A percentile compares a stretch with the other conserved stretches of the same genome.
Evolutionary conservation across 2,797 vertebrate species (phyloP).

Genomic region (Adrianichthys oophorus): DNA sequence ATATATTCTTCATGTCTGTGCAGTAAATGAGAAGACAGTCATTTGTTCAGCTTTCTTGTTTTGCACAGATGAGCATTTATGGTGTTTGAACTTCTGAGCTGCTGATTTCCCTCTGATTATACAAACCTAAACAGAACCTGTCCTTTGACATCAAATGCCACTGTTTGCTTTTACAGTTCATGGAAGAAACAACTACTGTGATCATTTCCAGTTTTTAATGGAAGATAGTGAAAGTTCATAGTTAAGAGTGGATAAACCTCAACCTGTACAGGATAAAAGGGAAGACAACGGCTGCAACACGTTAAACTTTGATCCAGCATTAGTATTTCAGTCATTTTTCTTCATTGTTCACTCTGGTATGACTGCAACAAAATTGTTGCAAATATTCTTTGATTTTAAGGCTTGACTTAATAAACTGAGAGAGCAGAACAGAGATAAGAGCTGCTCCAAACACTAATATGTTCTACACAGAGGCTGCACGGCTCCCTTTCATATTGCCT

Average conservation of each 20-base stretch:
- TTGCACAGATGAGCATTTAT: background rate
- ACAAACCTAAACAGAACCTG: background rate
- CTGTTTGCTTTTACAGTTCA: too few species aligned
- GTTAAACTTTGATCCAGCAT: too few species aligned
- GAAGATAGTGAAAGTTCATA: too few species aligned
- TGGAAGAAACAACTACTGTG: too few species aligned
- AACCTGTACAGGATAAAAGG: too few species aligned
- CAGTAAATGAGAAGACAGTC: background rate
- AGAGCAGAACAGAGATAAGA: constrained; percentile 20
- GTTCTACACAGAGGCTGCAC: constrained; percentile 19
- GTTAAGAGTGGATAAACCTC: too few species aligned
- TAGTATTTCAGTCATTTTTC: too few species aligned
- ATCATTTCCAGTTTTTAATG: too few species aligned
- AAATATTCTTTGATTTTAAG: constrained; percentile 6
- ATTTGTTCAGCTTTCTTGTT: background rate
- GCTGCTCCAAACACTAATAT: constrained; percentile 31
- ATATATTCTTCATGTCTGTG: background rate
- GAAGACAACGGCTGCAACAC: too few species aligned
- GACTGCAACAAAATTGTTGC: background rate
- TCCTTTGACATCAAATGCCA: too few species aligned
- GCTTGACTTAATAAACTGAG: constrained; percentile 7
- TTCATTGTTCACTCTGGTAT: background rate
- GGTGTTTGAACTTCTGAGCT: background rate
- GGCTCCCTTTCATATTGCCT: constrained; percentile 26
- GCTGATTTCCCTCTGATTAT: background rate